Evolutionary conservation across 2,113 vertebrate species (phyloP), one percentile per base, ranked within the genome.

Genomic region (Coptodon bakossiorum): DNA sequence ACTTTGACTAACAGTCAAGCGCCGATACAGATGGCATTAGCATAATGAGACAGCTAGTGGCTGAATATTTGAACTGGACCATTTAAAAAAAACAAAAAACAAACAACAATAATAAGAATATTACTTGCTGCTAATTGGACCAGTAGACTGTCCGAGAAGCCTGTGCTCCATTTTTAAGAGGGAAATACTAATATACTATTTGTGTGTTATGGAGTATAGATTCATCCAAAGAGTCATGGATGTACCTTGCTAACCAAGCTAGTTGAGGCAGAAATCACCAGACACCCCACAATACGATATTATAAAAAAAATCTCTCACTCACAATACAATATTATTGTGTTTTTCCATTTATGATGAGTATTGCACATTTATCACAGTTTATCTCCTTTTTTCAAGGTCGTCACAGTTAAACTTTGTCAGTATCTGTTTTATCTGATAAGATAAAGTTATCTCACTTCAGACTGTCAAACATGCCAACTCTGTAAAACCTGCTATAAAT

Each of bases 111-210:
- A 61, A 61, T 14, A 71, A 43, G 36, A 12, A 71, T 71, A 43
- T 71, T 40, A 5, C 12, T 43, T 43, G 36, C n/a, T 71, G n/a
- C 38, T 71, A 71, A 71, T 4, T 27, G 7, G 8, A 45, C 38
- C 36, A 71, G 22, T 14, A 43, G n/a, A 71, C 36, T 6, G 3
- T 14, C 66, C 0, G 7, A 24, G 17, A 6, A 24, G 36, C 8
- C n/a, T 71, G n/a, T 16, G 38, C 38, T 45, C 38, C 8, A 27
- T 43, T 73, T 43, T 45, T 6, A 6, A 27, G 66, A 24, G 13
- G 22, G 38, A 45, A 73, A 73, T 2, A 71, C 2, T 71, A 0
- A 0, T 24, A 24, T 71, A 2, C 13, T 71, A 16, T 71, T 43
- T 71, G 13, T 43, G 40, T 71, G n/a, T 73, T 73, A 73, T 24